phyloP scores from a whole-genome alignment of 2,797 vertebrate genomes.

The Microctenopoma stevenorrisi region DNA sequence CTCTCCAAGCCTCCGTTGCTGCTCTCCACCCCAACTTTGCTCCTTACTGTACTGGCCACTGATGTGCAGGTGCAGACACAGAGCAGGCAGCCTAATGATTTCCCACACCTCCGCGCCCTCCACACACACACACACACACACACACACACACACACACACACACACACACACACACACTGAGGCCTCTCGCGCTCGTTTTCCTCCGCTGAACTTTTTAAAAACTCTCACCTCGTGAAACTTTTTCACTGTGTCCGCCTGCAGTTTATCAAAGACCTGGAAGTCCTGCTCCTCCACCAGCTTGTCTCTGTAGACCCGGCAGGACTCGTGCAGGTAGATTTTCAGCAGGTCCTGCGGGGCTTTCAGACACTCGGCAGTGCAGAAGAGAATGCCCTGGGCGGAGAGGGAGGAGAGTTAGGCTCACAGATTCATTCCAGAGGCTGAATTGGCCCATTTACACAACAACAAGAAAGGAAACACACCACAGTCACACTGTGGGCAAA shows the following conservation, averaged over 20 bases:
- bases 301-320: constrained; percentile 92
- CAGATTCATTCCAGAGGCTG: constrained; percentile 41
- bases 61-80: constrained; percentile 68
- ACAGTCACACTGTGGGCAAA: constrained; percentile 36
- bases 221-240: constrained; percentile 88
- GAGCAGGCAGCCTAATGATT: constrained; percentile 73
- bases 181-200: constrained; percentile 39
- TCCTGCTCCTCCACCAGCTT: constrained; percentile 93
- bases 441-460: constrained; percentile 46
- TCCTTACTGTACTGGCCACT: constrained; percentile 67
- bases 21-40: constrained; percentile 16
- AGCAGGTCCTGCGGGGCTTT: constrained; percentile 87
- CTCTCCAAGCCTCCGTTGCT: constrained; percentile 41
- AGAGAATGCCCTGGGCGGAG: constrained; percentile 89
- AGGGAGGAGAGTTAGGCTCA: constrained; percentile 8
- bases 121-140: not conserved
- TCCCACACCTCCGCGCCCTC: not conserved
- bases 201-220: constrained; percentile 61
- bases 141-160: too few relatives aligned
- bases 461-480: constrained; percentile 43
- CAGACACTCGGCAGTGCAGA: constrained; percentile 88
- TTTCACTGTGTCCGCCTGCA: constrained; percentile 88
- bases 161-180: not conserved
- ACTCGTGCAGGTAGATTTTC: constrained; percentile 94
- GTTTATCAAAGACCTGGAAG: constrained; percentile 89